phyloP scores from a whole-genome alignment of 2,888 invertebrate species.

The Polymixis lichenea region DNA sequence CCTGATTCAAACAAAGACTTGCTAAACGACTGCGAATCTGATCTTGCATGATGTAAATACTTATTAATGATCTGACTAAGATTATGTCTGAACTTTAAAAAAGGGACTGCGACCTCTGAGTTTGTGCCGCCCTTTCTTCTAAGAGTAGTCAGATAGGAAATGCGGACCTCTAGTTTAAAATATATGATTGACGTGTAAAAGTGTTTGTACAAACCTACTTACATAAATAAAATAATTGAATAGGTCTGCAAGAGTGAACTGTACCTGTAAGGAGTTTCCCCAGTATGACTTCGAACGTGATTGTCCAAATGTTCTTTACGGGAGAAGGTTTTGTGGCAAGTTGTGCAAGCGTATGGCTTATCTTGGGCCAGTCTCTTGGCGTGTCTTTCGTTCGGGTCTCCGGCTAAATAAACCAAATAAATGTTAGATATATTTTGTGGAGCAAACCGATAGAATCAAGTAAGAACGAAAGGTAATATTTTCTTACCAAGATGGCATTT shows the following conservation, averaged over 20 bases:
- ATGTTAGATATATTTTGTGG: neutral
- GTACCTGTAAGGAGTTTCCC: conserved; percentile 94
- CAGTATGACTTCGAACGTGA: conserved; percentile 95
- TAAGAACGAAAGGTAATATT: no score
- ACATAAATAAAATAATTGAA: no score
- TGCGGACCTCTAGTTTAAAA: no score
- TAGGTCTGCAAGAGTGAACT: neutral
- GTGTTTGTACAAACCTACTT: no score
- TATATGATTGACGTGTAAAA: no score
- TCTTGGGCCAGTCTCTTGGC: conserved; percentile 95
- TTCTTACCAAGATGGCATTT: conserved; percentile 95
- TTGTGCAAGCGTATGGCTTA: conserved; percentile 96
- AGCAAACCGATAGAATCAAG: no score
- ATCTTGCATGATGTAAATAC: neutral
- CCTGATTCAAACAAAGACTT: conserved; percentile 3
- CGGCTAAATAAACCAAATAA: conserved; percentile 72
- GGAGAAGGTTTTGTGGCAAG: conserved; percentile 96
- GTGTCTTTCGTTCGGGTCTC: conserved; percentile 92
- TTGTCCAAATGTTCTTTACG: conserved; percentile 96
- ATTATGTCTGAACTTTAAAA: no score
- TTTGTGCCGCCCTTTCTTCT: no score
- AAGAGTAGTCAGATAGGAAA: no score
- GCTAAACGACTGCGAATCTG: neutral
- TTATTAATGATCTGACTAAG: neutral
- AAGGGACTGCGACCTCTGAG: no score